Conservation (phyloP, 2,113 vertebrate genomes). For the Amphiprion ocellaris region DNA sequence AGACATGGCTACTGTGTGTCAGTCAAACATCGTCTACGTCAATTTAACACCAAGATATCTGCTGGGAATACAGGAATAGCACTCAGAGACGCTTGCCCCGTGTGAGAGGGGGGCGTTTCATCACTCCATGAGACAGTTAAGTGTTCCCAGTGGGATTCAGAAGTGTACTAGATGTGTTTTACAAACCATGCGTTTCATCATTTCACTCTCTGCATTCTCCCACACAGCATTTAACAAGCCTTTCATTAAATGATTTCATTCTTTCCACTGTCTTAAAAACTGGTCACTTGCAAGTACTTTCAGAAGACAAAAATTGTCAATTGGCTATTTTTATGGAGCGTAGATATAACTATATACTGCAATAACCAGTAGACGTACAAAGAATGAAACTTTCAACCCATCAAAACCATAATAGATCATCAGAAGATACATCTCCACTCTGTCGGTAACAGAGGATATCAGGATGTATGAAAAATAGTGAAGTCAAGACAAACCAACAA, state of each 20-base stretch:
- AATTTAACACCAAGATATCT: conserved; percentile 64
- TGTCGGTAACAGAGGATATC: no score
- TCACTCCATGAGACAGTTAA: conserved; percentile 51
- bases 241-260: conserved; percentile 20
- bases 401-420: no score
- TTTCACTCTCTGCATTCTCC: conserved; percentile 22
- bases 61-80: conserved; percentile 75
- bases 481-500: no score
- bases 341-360: neutral
- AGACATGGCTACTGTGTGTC: conserved; percentile 64
- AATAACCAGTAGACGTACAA: neutral
- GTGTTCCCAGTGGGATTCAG: conserved; percentile 49
- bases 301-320: conserved; percentile 3
- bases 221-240: conserved; percentile 30
- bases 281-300: neutral
- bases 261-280: neutral
- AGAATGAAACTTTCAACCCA: neutral
- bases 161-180: conserved; percentile 27
- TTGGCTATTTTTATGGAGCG: neutral
- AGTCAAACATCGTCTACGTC: conserved; percentile 74
- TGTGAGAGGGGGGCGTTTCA: conserved; percentile 37
- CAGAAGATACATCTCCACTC: no score
- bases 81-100: conserved; percentile 36
- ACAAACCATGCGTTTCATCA: conserved; percentile 40
- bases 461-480: no score